phyloP scores from a whole-genome alignment of 2,113 vertebrate genomes.

The Chionis minor region DNA sequence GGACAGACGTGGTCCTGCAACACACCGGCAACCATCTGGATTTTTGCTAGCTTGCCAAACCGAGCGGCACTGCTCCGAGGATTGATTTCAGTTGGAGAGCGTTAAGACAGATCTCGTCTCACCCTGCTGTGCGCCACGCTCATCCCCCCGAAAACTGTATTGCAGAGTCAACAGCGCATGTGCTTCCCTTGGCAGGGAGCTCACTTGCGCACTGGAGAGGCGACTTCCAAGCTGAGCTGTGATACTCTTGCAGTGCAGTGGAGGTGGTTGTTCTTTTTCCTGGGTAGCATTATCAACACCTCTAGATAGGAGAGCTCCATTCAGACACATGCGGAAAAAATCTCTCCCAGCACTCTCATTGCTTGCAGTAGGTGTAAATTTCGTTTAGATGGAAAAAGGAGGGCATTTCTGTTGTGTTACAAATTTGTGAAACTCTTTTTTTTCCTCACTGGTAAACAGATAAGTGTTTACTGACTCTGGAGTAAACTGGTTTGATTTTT shows the following conservation, averaged over 20 bases:
- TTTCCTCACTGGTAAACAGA: accelerated
- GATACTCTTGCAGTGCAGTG: accelerated
- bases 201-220: neutral
- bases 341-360: neutral
- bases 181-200: neutral
- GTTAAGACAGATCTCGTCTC: neutral
- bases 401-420: neutral
- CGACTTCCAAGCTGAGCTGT: accelerated
- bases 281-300: neutral
- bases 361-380: neutral
- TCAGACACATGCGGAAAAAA: neutral
- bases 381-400: neutral
- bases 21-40: neutral
- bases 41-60: neutral
- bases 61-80: accelerated
- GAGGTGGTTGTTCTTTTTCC: neutral
- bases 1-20: neutral
- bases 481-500: neutral
- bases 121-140: neutral
- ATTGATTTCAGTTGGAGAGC: neutral
- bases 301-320: neutral
- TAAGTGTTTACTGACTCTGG: neutral
- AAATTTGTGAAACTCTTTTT: accelerated
- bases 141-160: neutral
- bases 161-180: neutral